Evolutionary conservation across 1,140 invertebrate genomes (phyloP).

Genomic region (Oppia nitens): DNA sequence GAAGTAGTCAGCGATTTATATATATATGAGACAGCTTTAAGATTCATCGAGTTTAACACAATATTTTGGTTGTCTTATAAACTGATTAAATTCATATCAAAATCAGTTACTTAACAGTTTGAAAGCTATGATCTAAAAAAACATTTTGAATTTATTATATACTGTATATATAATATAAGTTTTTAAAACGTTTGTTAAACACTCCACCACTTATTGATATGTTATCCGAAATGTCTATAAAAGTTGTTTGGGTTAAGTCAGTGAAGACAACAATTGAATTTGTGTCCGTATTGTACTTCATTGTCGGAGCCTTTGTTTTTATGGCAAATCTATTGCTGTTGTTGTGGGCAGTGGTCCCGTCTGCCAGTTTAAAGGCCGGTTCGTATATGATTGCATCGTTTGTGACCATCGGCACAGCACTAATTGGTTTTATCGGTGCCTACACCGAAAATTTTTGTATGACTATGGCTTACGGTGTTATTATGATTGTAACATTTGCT

Average conservation of each 20-base stretch:
- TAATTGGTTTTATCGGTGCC: constrained; percentile 9
- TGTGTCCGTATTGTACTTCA: constrained; percentile 1
- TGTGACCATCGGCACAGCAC: not conserved
- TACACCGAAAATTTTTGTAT: constrained; percentile 11
- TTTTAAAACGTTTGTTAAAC: no score
- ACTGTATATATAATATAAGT: no score
- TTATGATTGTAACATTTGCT: constrained; percentile 10
- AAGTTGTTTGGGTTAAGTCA: not conserved
- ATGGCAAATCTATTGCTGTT: constrained; percentile 3
- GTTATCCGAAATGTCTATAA: not conserved
- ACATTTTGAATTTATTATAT: no score
- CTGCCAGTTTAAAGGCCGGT: constrained; percentile 5
- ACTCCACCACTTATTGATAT: no score
- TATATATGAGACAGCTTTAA: not conserved
- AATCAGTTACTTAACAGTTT: no score
- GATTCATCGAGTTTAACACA: not conserved
- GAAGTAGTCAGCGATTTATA: not conserved
- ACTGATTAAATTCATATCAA: not conserved
- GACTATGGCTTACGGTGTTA: constrained; percentile 3
- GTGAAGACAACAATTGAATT: not conserved
- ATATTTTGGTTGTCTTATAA: not conserved
- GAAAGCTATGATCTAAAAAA: no score
- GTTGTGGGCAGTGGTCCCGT: constrained; percentile 2
- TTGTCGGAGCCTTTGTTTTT: constrained; percentile 3
- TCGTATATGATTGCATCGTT: constrained; percentile 10